Base-by-base conservation (phyloP, 2,113 vertebrate species). In the Apeltes quadracus region DNA sequence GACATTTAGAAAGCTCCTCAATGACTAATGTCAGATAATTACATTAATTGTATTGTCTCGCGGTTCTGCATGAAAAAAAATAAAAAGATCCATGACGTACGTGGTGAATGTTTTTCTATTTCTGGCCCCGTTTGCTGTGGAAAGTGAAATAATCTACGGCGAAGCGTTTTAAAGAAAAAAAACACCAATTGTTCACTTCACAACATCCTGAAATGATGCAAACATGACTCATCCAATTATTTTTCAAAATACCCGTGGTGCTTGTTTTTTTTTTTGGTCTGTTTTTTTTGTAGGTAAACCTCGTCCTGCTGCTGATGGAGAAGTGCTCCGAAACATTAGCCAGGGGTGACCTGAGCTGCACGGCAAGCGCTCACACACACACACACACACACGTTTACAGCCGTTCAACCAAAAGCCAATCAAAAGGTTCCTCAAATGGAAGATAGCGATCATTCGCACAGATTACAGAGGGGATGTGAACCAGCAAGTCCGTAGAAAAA, bases 321-420 rank as follows among this genome's bases (percentile, higher is more conserved):
- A 56, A 57, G 62, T 61, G 69, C 56, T 61, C 43, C 56, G 51
- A 54, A 76, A 80, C 61, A 70, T 75, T 59, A 51, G 38, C 64
- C 69, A 68, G 63, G 78, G 72, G 76, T 80, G 44, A 79, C 61
- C 9, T 1, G 18, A 59, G 54, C 15, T 1, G 56, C 20, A 12
- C 58, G 27, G 63, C 66, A 69, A 77, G 76, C 36, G 72, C 68
- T 78, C 64, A 48, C 44, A n/a, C n/a, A n/a, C n/a, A n/a, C n/a
- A n/a, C n/a, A n/a, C n/a, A n/a, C 66, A 78, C n/a, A 61, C 36
- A 72, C 68, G 80, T 78, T 69, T 80, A 75, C 23, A 74, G 74
- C 46, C 5, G 1, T 58, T 53, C 25, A 55, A 51, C 63, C 56
- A 34, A 66, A 76, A 81, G 57, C 38, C 54, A 64, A 62, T 71